These are phyloP conservation scores for Odocoileus virginianus DNA, from an alignment of 2,113 vertebrate genomes.

Conservation along the genomic window DNA sequence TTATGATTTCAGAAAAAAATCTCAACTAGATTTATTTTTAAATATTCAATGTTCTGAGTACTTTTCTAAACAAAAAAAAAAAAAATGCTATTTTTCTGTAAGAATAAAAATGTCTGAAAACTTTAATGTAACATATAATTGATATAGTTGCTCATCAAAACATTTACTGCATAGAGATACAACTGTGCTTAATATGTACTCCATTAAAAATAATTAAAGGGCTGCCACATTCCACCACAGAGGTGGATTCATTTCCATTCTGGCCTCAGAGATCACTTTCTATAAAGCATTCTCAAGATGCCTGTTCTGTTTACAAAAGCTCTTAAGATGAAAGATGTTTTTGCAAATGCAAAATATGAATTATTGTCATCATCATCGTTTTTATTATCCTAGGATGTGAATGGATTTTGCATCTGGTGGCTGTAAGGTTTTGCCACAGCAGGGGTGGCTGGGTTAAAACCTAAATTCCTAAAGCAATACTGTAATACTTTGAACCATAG, in stretches of 20 bases:
- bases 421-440: slow-evolving; percentile 73
- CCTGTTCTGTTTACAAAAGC: slow-evolving; percentile 61
- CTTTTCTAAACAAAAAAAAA: neutral
- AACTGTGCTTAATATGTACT: neutral
- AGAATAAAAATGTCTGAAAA: slow-evolving; percentile 19
- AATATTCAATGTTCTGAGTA: neutral
- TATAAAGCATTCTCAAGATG: slow-evolving; percentile 63
- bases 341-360: slow-evolving; percentile 71
- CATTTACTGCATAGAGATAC: neutral
- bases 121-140: slow-evolving; percentile 13
- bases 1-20: neutral
- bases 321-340: slow-evolving; percentile 66
- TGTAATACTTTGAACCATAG: slow-evolving; percentile 69
- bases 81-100: slow-evolving; percentile 10
- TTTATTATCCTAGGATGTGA: slow-evolving; percentile 63
- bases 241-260: slow-evolving; percentile 55
- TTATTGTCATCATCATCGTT: slow-evolving; percentile 67
- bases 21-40: neutral
- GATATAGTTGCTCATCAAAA: slow-evolving; percentile 4
- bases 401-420: slow-evolving; percentile 71
- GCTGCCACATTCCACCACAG: slow-evolving; percentile 40
- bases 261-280: slow-evolving; percentile 58
- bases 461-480: slow-evolving; percentile 75
- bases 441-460: slow-evolving; percentile 71
- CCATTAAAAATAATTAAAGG: slow-evolving; percentile 55